Evolutionary conservation across 2,888 invertebrate genomes (phyloP).

Genomic region (Ametastegia equiseti): DNA sequence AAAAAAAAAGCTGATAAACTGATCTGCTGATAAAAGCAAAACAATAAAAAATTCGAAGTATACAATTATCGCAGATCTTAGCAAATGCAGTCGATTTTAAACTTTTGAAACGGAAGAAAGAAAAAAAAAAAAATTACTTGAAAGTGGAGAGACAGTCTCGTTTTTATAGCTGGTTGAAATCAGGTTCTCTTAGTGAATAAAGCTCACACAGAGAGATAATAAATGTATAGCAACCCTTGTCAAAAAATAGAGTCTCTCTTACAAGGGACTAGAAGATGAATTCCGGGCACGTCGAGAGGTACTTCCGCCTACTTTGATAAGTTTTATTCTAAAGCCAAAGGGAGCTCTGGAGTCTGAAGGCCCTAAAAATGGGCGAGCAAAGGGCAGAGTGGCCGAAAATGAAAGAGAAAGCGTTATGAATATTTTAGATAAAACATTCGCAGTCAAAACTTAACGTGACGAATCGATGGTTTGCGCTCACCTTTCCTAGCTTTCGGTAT

Average conservation of each 20-base stretch:
- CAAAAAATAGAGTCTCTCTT: background rate
- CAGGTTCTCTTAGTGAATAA: background rate
- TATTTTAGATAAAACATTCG: background rate
- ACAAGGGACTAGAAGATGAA: background rate
- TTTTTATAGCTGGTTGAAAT: no score
- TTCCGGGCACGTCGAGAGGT: background rate
- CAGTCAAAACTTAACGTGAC: background rate
- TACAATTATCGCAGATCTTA: no score
- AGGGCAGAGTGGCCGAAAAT: background rate
- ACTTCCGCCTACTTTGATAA: constrained; percentile 11
- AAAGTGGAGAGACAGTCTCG: no score
- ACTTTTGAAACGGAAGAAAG: no score
- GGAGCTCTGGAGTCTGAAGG: background rate
- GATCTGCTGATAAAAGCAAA: no score
- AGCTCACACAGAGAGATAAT: background rate
- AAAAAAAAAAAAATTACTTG: no score
- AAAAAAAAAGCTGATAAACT: no score
- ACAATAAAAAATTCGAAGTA: no score
- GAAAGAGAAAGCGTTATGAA: constrained; percentile 10
- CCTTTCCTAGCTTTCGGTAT: background rate
- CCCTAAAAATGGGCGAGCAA: background rate
- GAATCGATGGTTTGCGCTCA: background rate
- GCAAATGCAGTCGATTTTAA: no score
- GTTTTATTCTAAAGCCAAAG: background rate
- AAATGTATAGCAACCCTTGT: background rate